Evolutionary conservation across 2,797 vertebrate genomes (phyloP), one percentile per base, ranked within the genome.

Genomic region (Arnoldichthys spilopterus): DNA sequence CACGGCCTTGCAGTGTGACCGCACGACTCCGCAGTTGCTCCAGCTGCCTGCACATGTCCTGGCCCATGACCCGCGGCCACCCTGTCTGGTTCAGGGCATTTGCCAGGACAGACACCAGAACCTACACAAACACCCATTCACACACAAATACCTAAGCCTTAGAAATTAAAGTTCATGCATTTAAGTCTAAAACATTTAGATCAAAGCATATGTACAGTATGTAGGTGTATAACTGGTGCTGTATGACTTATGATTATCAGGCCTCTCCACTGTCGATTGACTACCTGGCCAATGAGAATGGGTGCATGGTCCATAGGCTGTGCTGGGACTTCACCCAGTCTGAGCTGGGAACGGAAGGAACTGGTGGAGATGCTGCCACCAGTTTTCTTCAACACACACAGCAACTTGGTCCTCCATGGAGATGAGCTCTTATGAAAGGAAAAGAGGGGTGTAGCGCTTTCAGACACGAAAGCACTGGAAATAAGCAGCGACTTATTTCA

Each of bases 401-500:
- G 82, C 82, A 94, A 71, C 86, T 95, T 94, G 74, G 87, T 90
- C 87, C 86, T 94, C 90, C 92, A 93, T 51, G 91, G 87, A 24
- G 92, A 66, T 6, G 87, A 85, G 1, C 79, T 86, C 91, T 93
- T 91, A 72, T 80, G 84, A 80, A 82, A 87, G 54, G 83, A 75
- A 89, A 86, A 92, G 82, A 93, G 86, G 87, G 87, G 83, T 18
- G 90, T 87, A 90, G 92, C 83, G 91, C 93, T 94, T 94, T 94
- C 93, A 93, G 87, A 79, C 22, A 82, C 82, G 92, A 94, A 94
- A 94, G 93, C 93, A 90, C 89, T 74, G 87, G 92, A 94, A 94
- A 94, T 94, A 93, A 93, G 92, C 85, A 88, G 76, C 28, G 85
- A 93, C 92, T 93, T 94, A 94, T 93, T 93, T 93, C 91, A 84